Evolutionary conservation across 2,888 invertebrate species (phyloP).

Genomic region (Apantesis nais): DNA sequence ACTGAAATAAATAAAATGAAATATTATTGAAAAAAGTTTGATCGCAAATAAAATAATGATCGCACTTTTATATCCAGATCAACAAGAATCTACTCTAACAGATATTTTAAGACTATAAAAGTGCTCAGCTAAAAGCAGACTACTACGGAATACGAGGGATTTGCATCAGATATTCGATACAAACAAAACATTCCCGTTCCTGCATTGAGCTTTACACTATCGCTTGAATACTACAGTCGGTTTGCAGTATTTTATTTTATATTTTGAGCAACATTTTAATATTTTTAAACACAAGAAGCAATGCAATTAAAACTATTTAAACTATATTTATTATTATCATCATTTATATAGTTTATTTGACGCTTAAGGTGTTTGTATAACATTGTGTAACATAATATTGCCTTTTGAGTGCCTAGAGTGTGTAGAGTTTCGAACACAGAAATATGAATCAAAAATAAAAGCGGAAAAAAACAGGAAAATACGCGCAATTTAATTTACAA

Average conservation of each 20-base stretch:
- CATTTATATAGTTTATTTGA: no score
- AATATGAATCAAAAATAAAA: not conserved
- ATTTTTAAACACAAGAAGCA: not conserved
- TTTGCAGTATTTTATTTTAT: not conserved
- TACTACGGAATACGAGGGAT: constrained; percentile 12
- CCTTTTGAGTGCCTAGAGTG: not conserved
- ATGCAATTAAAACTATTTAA: not conserved
- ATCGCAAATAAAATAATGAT: not conserved
- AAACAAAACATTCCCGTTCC: constrained; percentile 9
- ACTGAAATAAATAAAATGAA: not conserved
- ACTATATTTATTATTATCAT: no score
- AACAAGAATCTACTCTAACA: not conserved
- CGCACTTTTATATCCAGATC: not conserved
- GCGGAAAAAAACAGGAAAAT: not conserved
- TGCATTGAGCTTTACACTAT: not conserved
- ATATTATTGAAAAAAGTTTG: not conserved
- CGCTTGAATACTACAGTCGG: not conserved
- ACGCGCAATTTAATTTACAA: not conserved
- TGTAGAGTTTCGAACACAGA: not conserved
- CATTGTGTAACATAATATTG: not conserved
- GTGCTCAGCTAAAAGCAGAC: constrained; percentile 11
- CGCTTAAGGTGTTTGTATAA: not conserved
- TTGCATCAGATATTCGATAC: constrained; percentile 15
- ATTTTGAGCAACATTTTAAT: not conserved
- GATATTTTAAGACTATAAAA: not conserved